Evolutionary conservation across 1,140 invertebrate species (phyloP), one percentile per base, ranked within the genome.

Genomic region (Drosophila prosaltans): DNA sequence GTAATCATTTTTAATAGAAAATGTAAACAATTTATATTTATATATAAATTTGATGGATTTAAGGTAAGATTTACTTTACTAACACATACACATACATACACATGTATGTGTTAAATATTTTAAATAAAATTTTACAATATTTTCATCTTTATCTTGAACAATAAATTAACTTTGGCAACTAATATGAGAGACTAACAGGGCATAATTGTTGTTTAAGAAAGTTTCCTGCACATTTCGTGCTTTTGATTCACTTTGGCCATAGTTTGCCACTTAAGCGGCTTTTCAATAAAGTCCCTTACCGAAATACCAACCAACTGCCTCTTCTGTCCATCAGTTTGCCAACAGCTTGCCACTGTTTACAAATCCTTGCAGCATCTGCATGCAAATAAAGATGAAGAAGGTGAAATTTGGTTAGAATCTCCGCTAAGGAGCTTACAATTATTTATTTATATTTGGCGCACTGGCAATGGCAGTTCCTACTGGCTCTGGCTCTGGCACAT

Each of bases 381-480:
- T 68, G 51, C 69, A 57, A 66, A 66, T 62, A 61, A 58, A 43
- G 36, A 63, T 59, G 69, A 58, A 62, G 61, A 71, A 36, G 41
- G 24, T 26, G 24, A 51, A 60, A 70, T 70, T 65, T 59, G 41
- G 28, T 8, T 36, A 57, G 39, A 58, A 16, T 57, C 45, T 39
- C 63, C 63, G 28, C 51, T 80, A 80, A 80, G 78, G 67, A 74
- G 78, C 78, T 80, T 80, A 80, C 78, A 80, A 80, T 80, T 80
- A 80, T 80, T 80, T 80, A 80, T 80, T 80, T 78, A 80, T 74
- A 66, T 80, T 74, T 36, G 69, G 45, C 45, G 45, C 45, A 51
- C 45, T 51, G 45, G 8, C 32, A 6, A 1, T 51, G 21, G 21
- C 21, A 24, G 21, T 21, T n/a, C n/a, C 7, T 16, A 39, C 36